Base-by-base conservation (phyloP, 1,140 invertebrate genomes). In the Drosophila orosa region DNA sequence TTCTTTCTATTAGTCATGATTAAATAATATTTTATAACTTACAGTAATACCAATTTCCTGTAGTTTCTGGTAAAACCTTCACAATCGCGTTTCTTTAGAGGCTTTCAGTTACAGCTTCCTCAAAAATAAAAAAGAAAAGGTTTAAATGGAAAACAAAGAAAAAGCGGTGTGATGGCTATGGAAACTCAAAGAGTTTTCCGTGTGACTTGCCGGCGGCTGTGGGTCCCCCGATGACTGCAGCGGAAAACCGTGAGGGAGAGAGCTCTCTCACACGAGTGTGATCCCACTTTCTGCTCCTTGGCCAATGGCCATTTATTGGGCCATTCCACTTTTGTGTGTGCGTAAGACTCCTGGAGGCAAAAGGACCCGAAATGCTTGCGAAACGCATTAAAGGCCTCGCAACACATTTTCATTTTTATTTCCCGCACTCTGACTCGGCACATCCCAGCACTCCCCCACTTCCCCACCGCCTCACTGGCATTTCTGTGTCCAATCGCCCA, bases 301-400 rank as follows among this genome's bases (percentile, higher is more conserved):
- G 59, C 81, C 78, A 80, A 67, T 76, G 74, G 81, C 82, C 74
- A 74, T 77, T 78, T 75, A 75, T 61, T 52, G 62, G 74, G 52
- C 45, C 50, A 66, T 75, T 75, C 71, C 72, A 45, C 47, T 73
- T 74, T 74, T 73, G 45, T 71, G 40, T 44, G 40, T 52, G 56
- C 67, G 42, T 73, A 33, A 50, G 56, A 45, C 33, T 63, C 50
- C 74, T 69, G 15, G 56, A 50, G 74, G 74, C 71, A 39, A 52
- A 47, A 33, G 29, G 39, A 72, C 42, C 52, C 68, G 33, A 71
- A 72, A 71, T 72, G 68, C 65, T 72, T 76, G 73, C 71, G 59
- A 71, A 83, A 84, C 80, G 80, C 84, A 89, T 87, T 87, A 89
- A 87, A 83, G 81, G 84, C 79, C 63, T 79, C 71, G 66, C 69